Evolutionary conservation across 2,113 vertebrate species (phyloP).

Genomic region (Blennius ocellaris): DNA sequence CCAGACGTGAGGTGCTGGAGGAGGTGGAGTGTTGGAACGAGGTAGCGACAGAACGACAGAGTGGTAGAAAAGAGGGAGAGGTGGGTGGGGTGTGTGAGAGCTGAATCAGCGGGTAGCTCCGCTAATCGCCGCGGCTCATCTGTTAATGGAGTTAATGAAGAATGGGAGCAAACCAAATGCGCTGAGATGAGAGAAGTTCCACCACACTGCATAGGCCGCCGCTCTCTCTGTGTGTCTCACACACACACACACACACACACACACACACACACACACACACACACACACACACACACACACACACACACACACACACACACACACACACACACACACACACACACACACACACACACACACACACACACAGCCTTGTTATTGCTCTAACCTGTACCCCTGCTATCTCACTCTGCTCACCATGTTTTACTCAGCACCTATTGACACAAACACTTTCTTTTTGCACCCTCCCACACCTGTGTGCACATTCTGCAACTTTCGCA

Average conservation of each 20-base stretch:
- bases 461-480: conserved; percentile 55
- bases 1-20: conserved; percentile 59
- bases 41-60: conserved; percentile 63
- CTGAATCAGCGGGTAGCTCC: conserved; percentile 87
- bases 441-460: conserved; percentile 73
- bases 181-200: conserved; percentile 89
- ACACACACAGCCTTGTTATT: conserved; percentile 22
- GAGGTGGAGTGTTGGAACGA: conserved; percentile 63
- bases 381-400: conserved; percentile 45
- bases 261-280: conserved; percentile 6
- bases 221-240: conserved; percentile 59
- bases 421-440: conserved; percentile 64
- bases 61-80: conserved; percentile 48
- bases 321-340: no score
- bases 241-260: conserved; percentile 41
- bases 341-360: no score
- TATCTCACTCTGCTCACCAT: conserved; percentile 35
- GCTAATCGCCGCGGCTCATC: conserved; percentile 88
- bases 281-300: no score
- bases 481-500: conserved; percentile 67
- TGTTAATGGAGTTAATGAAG: conserved; percentile 91
- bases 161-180: conserved; percentile 86
- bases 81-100: conserved; percentile 66
- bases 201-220: conserved; percentile 83
- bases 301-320: no score